Percentiles rank a stretch among this genome's conserved stretches.
phyloP scores from a whole-genome alignment of 2,797 vertebrate species.

The Poeciliopsis gracilis region DNA sequence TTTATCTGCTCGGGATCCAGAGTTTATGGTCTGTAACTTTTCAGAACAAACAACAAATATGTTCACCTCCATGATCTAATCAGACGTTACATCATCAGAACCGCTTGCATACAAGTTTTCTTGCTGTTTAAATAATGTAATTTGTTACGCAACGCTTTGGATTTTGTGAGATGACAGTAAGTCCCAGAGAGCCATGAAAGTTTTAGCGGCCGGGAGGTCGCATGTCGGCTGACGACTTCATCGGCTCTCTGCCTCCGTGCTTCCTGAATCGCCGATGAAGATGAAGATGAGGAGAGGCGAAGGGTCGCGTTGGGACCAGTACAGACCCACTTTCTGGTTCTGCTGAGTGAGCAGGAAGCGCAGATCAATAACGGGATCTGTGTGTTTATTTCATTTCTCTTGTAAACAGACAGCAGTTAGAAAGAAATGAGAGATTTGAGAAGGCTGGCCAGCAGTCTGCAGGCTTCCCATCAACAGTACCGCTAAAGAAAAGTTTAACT shows the following conservation, averaged over 20 bases:
- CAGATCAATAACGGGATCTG: not conserved
- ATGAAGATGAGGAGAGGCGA: not conserved
- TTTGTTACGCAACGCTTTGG: constrained; percentile 52
- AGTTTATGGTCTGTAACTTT: not conserved
- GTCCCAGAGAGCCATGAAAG: constrained; percentile 68
- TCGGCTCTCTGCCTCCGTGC: not conserved
- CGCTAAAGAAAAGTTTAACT: no score
- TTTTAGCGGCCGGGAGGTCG: constrained; percentile 56
- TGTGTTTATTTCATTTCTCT: not conserved
- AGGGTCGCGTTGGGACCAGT: not conserved
- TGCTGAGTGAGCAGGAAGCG: not conserved
- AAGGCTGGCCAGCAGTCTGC: not conserved
- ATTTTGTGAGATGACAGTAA: constrained; percentile 62
- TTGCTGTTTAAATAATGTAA: constrained; percentile 67
- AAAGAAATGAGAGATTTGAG: not conserved
- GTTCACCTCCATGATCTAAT: constrained; percentile 14
- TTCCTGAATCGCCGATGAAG: not conserved
- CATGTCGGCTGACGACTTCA: constrained; percentile 13
- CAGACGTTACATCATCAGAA: constrained; percentile 1
- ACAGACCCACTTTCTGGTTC: not conserved
- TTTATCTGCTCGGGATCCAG: not conserved
- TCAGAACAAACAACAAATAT: constrained; percentile 1
- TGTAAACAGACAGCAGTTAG: not conserved
- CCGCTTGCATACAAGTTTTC: constrained; percentile 2
- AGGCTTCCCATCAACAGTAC: not conserved